Evolutionary conservation across 2,888 invertebrate species (phyloP).

Genomic region (Sarcophaga variegata): DNA sequence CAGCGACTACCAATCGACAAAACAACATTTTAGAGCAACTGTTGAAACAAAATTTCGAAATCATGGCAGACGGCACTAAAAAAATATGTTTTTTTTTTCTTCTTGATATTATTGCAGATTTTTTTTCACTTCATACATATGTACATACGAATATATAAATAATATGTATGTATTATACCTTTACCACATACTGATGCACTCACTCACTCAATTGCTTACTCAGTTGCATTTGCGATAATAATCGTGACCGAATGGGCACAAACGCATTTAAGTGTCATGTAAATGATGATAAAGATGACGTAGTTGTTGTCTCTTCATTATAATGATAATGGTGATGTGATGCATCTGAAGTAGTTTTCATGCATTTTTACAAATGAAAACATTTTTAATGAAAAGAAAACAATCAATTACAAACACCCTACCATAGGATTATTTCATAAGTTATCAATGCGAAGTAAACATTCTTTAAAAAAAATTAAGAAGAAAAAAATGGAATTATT

Average conservation of each 20-base stretch:
- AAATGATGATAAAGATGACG: constrained; percentile 32
- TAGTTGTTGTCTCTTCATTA: background rate
- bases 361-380: background rate
- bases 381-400: background rate
- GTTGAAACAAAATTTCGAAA: constrained; percentile 42
- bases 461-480: too few species aligned
- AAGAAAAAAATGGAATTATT: too few species aligned
- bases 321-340: constrained; percentile 29
- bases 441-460: too few species aligned
- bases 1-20: constrained; percentile 20
- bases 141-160: too few species aligned
- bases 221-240: constrained; percentile 22
- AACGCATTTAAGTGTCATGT: constrained; percentile 46
- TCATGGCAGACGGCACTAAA: constrained; percentile 35
- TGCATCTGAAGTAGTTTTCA: constrained; percentile 37
- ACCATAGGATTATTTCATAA: background rate
- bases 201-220: background rate
- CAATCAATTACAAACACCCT: background rate
- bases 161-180: background rate
- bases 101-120: background rate
- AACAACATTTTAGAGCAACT: constrained; percentile 56
- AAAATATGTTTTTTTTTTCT: constrained; percentile 9
- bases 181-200: background rate
- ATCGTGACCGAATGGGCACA: constrained; percentile 54
- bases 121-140: background rate